Evolutionary conservation across 1,140 invertebrate genomes (phyloP), one percentile per base, ranked within the genome.

Genomic region (Lepidurus arcticus): DNA sequence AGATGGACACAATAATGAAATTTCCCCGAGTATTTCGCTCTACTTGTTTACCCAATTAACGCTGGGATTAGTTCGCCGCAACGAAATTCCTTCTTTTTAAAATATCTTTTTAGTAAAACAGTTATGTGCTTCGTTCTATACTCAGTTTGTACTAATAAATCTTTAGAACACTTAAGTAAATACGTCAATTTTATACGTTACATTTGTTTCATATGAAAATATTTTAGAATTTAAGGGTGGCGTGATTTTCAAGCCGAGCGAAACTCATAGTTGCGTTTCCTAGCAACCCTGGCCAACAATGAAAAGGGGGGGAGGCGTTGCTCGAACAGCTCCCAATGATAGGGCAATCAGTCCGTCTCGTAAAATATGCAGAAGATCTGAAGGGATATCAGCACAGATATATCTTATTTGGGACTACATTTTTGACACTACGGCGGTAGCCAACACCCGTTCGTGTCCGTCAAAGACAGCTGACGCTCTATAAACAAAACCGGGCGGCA

Each of bases 361-460:
- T 65, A 21, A 65, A 65, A 65, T n/a, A 65, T 65, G 53, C 53
- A 65, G 5, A 65, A 65, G 53, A 65, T 65, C 53, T 65, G 53
- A 65, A 11, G 7, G 16, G 34, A 16, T 13, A 65, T 65, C 53
- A 16, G 13, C 53, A 65, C 53, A 65, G 53, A 65, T 65, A 65
- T 21, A 21, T 65, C 53, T 65, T 65, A 65, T 16, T 65, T 65
- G 21, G 34, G 53, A 65, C 53, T 21, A 21, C 21, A 65, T 65
- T 65, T 65, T 65, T 65, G 16, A 65, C 53, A 65, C 53, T 21
- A 21, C 21, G 53, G 53, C 21, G 53, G n/a, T 65, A 65, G 53
- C 53, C 53, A 65, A 65, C 53, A 65, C 53, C 53, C 53, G 53
- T 65, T 21, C n/a, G 16, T 65, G 53, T 65, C 4, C 21, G 53